These are phyloP conservation scores for Martes martes DNA, from an alignment of 2,113 vertebrate species.

Conservation along the genomic window DNA sequence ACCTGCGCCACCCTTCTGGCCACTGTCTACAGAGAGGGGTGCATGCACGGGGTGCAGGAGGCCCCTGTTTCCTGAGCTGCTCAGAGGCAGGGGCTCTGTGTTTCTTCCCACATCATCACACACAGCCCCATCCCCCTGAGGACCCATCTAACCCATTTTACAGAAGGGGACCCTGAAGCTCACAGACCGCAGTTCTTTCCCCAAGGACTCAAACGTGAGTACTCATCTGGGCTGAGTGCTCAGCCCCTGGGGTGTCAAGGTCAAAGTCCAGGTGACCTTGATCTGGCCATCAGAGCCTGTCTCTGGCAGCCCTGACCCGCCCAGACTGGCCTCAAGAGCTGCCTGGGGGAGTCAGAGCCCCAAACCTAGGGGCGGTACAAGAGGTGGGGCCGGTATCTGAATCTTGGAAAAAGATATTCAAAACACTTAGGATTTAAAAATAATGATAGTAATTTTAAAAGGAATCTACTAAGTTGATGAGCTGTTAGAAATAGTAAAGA, in stretches of 20 bases:
- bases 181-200: not conserved
- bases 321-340: not conserved
- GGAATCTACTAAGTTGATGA: not conserved
- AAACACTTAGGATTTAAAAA: not conserved
- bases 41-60: too few relatives aligned
- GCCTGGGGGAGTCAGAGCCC: not conserved
- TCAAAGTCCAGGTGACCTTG: fast-evolving
- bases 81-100: fast-evolving
- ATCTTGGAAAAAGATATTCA: not conserved
- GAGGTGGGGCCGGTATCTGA: not conserved
- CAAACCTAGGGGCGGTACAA: fast-evolving
- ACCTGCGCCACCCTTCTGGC: too few relatives aligned
- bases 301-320: not conserved
- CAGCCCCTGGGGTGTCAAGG: not conserved
- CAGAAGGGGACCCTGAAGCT: too few relatives aligned
- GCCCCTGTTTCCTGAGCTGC: not conserved
- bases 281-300: not conserved
- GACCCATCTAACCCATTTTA: not conserved
- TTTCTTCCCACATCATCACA: not conserved
- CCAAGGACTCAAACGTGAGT: not conserved
- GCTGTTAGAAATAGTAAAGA: not conserved
- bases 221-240: too few relatives aligned
- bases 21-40: not conserved
- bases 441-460: not conserved
- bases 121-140: too few relatives aligned